Percentiles rank a stretch among this genome's conserved stretches.
phyloP scores from a whole-genome alignment of 2,888 invertebrate genomes.

The Ophion costatus region DNA sequence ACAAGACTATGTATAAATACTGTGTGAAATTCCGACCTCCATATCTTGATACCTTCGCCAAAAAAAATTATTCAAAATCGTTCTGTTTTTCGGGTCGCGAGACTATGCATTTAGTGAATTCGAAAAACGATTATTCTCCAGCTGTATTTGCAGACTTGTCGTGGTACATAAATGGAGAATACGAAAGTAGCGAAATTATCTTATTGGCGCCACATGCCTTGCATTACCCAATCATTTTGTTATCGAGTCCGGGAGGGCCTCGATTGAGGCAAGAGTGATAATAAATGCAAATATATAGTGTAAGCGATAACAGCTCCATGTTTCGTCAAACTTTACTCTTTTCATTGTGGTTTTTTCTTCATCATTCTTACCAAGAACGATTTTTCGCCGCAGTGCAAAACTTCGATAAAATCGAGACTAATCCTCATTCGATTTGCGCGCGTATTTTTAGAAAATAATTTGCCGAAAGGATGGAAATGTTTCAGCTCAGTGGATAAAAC shows the following conservation, averaged over 20 bases:
- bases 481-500: conserved; percentile 46
- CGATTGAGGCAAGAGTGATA: conserved; percentile 41
- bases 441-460: conserved; percentile 15
- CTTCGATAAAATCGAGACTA: not conserved
- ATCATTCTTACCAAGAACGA: not conserved
- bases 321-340: conserved; percentile 1
- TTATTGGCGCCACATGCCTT: conserved; percentile 46
- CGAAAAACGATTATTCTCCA: conserved; percentile 2
- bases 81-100: too few species aligned
- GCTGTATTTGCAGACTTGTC: conserved; percentile 6
- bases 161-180: conserved; percentile 1
- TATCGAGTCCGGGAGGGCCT: conserved; percentile 41
- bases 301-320: not conserved
- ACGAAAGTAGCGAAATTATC: conserved; percentile 35
- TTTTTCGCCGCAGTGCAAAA: not conserved
- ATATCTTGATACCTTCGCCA: not conserved
- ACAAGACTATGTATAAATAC: too few species aligned
- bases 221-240: conserved; percentile 54
- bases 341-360: not conserved
- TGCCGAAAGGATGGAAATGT: not conserved
- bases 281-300: conserved; percentile 43
- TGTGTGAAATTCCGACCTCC: too few species aligned
- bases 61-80: not conserved
- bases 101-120: not conserved
- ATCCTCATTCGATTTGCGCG: conserved; percentile 18